Conservation (phyloP, 2,888 invertebrate genomes). For the Xylocampa areola region DNA sequence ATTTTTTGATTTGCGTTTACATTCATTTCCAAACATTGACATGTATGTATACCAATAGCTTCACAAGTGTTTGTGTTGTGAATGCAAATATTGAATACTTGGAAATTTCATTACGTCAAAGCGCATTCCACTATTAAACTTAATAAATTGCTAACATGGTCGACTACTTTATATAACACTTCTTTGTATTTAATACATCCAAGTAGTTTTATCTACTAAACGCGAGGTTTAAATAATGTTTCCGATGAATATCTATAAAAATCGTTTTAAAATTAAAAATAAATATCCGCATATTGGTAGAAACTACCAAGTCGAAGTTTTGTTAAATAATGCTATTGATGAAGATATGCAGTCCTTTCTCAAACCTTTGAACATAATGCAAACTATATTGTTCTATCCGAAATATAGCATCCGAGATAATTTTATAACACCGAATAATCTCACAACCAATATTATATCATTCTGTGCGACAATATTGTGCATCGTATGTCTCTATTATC, state of each 20-base stretch:
- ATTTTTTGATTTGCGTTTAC: too few relatives aligned
- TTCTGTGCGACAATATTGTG: background rate
- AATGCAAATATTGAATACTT: too few relatives aligned
- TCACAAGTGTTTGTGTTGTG: too few relatives aligned
- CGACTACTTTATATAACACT: too few relatives aligned
- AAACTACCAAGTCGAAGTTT: background rate
- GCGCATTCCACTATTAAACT: too few relatives aligned
- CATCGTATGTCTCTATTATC: background rate
- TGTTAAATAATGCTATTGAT: conserved; percentile 9
- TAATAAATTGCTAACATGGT: too few relatives aligned
- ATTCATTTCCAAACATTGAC: too few relatives aligned
- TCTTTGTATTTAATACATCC: too few relatives aligned
- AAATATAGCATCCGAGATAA: conserved; percentile 39
- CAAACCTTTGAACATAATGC: conserved; percentile 30
- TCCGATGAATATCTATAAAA: background rate
- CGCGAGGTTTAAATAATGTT: background rate
- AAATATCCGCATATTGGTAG: background rate
- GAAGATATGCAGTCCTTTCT: conserved; percentile 31
- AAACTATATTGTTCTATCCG: conserved; percentile 23
- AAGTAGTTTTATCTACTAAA: too few relatives aligned
- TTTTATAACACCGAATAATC: conserved; percentile 34
- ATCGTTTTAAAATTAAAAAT: background rate
- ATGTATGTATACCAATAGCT: too few relatives aligned
- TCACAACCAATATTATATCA: background rate
- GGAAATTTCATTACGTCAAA: too few relatives aligned